A percentile compares a stretch with the other conserved stretches of the same genome.
Evolutionary conservation across 2,888 invertebrate species (phyloP).

Genomic region (Lithophane socia): DNA sequence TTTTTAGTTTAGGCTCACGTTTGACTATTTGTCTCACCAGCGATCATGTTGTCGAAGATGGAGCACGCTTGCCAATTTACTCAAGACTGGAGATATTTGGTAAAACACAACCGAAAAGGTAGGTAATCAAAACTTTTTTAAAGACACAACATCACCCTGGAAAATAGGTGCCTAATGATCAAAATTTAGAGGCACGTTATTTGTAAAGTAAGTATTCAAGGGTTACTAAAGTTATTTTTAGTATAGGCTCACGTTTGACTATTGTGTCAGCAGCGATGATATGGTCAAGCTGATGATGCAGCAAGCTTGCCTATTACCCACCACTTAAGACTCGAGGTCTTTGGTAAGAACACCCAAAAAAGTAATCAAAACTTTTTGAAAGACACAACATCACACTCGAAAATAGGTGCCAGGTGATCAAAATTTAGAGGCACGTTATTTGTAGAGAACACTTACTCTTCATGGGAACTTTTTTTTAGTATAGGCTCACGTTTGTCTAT

Average conservation of each 20-base stretch:
- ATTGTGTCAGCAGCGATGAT: not conserved
- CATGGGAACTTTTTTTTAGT: no score
- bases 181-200: not conserved
- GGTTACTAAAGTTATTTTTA: not conserved
- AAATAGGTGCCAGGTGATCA: not conserved
- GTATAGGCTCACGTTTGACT: not conserved
- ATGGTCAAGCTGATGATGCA: no score
- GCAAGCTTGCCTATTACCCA: no score
- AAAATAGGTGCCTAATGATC: not conserved
- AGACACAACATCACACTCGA: not conserved
- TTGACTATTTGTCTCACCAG: not conserved
- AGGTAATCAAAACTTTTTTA: not conserved
- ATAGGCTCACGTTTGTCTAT: not conserved
- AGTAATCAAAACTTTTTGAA: not conserved
- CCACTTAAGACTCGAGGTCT: no score
- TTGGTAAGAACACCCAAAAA: no score
- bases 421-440: not conserved
- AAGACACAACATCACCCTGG: not conserved
- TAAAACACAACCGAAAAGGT: not conserved
- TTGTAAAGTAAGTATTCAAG: not conserved
- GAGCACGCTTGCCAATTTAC: no score
- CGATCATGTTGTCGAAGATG: no score
- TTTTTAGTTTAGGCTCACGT: not conserved
- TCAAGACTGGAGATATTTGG: not conserved
- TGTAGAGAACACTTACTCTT: not conserved